Percentiles rank a stretch among this genome's conserved stretches.
Evolutionary conservation across 2,113 vertebrate genomes (phyloP).

Genomic region (Tenrec ecaudatus): DNA sequence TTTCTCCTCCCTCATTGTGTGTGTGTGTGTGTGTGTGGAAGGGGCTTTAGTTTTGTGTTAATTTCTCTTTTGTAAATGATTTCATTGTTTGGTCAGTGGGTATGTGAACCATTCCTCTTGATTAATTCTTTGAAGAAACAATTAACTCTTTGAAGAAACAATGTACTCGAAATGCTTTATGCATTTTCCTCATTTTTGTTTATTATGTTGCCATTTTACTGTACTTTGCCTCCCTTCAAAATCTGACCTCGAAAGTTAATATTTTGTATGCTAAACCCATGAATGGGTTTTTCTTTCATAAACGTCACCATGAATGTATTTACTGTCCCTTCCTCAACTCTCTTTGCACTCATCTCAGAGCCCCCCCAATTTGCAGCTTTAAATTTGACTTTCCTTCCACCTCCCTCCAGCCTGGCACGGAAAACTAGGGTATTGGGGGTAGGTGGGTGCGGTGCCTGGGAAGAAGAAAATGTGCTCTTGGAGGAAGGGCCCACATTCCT

Average conservation of each 20-base stretch:
- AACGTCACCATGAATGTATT: not conserved
- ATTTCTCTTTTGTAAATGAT: constrained; percentile 65
- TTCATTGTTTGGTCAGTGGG: constrained; percentile 60
- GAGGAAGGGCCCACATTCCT: not conserved
- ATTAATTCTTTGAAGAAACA: constrained; percentile 52
- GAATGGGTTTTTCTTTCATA: constrained; percentile 45
- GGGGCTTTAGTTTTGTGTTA: constrained; percentile 47
- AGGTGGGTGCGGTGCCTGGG: not conserved
- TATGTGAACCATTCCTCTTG: constrained; percentile 33
- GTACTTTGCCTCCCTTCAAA: constrained; percentile 42
- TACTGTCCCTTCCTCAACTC: not conserved
- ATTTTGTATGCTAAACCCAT: constrained; percentile 36
- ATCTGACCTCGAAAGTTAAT: not conserved
- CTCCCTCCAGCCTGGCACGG: not conserved
- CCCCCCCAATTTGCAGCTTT: not conserved
- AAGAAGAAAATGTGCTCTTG: not conserved
- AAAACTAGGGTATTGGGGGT: not conserved
- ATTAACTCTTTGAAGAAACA: constrained; percentile 51
- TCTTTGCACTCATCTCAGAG: not conserved
- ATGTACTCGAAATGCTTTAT: constrained; percentile 40
- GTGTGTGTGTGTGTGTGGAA: not conserved
- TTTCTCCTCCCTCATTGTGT: not conserved
- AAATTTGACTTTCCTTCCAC: not conserved
- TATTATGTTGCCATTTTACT: constrained; percentile 28
- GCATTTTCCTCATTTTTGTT: constrained; percentile 35